Conservation (phyloP, 2,888 invertebrate species). For the Chrysomela aeneicollis region DNA sequence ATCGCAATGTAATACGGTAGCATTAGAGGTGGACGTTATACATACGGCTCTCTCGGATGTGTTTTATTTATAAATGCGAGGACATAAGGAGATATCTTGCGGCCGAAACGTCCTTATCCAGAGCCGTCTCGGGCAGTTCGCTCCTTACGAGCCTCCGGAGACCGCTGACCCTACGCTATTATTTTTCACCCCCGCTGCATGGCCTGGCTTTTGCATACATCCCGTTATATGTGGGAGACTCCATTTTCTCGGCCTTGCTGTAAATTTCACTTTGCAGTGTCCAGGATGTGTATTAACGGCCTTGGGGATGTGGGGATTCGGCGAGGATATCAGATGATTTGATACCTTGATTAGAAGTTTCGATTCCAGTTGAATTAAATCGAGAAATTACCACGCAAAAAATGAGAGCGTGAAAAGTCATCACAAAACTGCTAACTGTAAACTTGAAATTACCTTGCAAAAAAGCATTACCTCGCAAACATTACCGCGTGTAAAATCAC, state of each 20-base stretch:
- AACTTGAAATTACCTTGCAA: too few relatives aligned
- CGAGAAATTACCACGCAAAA: too few relatives aligned
- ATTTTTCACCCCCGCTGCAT: constrained; percentile 61
- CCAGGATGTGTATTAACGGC: not conserved
- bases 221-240: constrained; percentile 50
- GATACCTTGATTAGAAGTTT: too few relatives aligned
- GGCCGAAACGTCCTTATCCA: constrained; percentile 54
- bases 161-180: constrained; percentile 60
- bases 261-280: constrained; percentile 43
- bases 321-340: not conserved
- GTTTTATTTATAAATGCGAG: constrained; percentile 56
- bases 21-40: constrained; percentile 28
- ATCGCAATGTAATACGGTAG: constrained; percentile 25
- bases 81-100: constrained; percentile 53
- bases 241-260: constrained; percentile 37
- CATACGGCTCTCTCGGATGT: constrained; percentile 31
- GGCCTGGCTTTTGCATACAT: constrained; percentile 62
- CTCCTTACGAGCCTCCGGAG: constrained; percentile 59
- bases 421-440: too few relatives aligned
- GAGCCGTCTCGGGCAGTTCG: constrained; percentile 55
- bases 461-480: too few relatives aligned
- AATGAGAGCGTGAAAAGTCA: too few relatives aligned
- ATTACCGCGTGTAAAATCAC: too few relatives aligned
- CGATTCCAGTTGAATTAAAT: too few relatives aligned
- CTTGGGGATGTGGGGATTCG: constrained; percentile 2